A percentile compares a stretch with the other conserved stretches of the same genome.
Evolutionary conservation across 1,140 invertebrate genomes (phyloP).

Genomic region (Papilio dardanus): DNA sequence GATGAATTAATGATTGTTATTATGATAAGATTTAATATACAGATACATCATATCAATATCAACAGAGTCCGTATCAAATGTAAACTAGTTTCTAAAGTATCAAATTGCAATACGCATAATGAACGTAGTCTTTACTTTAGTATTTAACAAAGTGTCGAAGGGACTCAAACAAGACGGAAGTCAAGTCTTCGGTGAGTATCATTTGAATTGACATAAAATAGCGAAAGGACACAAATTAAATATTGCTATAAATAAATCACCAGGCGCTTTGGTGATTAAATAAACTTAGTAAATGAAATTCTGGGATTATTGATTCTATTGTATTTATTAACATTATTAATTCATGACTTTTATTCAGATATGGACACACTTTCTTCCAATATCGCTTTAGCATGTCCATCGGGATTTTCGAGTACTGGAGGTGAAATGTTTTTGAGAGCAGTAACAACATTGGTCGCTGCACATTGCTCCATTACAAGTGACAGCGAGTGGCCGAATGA

Average conservation of each 20-base stretch:
- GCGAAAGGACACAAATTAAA: too few relatives aligned
- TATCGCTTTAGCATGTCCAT: slow-evolving; percentile 53
- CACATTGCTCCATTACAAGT: slow-evolving; percentile 82
- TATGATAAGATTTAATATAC: too few relatives aligned
- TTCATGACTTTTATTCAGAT: neutral
- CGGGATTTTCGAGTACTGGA: slow-evolving; percentile 59
- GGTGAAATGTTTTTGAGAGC: slow-evolving; percentile 81
- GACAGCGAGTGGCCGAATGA: slow-evolving; percentile 83
- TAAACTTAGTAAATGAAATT: too few relatives aligned
- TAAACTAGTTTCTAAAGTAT: neutral
- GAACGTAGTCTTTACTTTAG: neutral
- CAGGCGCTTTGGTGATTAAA: too few relatives aligned
- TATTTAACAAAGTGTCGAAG: neutral
- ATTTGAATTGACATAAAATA: too few relatives aligned
- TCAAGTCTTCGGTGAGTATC: neutral
- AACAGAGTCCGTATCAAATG: neutral
- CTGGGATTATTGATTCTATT: too few relatives aligned
- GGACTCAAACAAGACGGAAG: neutral
- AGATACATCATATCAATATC: slow-evolving; percentile 16
- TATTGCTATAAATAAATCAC: too few relatives aligned
- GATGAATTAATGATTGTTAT: too few relatives aligned
- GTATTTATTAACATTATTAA: too few relatives aligned
- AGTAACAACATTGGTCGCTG: slow-evolving; percentile 78
- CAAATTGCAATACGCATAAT: neutral
- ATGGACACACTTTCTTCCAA: slow-evolving; percentile 51